Conservation (phyloP, 2,113 vertebrate genomes). For the Gavialis gangeticus region DNA sequence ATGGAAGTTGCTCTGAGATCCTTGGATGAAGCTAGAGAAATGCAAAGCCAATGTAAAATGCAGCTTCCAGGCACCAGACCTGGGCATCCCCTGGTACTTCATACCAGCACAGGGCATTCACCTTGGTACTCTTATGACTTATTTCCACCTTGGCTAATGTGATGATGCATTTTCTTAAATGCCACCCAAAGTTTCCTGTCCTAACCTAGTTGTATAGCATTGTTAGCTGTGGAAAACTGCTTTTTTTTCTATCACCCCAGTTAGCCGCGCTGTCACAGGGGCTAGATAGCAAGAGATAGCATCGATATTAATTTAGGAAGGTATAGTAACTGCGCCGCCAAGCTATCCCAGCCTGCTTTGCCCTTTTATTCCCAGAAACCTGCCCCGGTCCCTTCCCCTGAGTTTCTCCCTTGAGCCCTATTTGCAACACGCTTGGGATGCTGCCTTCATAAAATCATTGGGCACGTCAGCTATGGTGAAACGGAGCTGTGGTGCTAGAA, state of each 20-base stretch:
- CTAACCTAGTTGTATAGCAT: neutral
- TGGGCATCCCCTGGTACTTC: neutral
- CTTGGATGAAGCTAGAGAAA: neutral
- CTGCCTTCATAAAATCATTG: neutral
- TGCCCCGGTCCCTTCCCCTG: neutral
- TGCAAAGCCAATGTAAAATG: neutral
- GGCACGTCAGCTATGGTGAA: neutral
- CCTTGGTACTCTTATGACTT: neutral
- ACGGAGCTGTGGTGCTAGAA: neutral
- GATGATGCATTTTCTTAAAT: neutral
- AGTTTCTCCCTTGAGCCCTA: neutral
- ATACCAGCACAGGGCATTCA: neutral
- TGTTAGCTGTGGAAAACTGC: neutral
- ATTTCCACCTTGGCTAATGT: neutral
- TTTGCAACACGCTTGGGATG: neutral
- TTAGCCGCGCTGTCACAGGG: neutral
- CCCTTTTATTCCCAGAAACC: neutral
- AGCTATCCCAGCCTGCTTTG: neutral
- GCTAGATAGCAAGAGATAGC: neutral
- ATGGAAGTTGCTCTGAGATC: neutral
- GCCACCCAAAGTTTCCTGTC: neutral
- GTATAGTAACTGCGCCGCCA: neutral
- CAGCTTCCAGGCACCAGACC: neutral
- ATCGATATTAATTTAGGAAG: no score
- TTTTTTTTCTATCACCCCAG: neutral